Percentiles rank a stretch among this genome's conserved stretches.
Evolutionary conservation across 2,113 vertebrate species (phyloP).

Genomic region (Asarcornis scutulata): DNA sequence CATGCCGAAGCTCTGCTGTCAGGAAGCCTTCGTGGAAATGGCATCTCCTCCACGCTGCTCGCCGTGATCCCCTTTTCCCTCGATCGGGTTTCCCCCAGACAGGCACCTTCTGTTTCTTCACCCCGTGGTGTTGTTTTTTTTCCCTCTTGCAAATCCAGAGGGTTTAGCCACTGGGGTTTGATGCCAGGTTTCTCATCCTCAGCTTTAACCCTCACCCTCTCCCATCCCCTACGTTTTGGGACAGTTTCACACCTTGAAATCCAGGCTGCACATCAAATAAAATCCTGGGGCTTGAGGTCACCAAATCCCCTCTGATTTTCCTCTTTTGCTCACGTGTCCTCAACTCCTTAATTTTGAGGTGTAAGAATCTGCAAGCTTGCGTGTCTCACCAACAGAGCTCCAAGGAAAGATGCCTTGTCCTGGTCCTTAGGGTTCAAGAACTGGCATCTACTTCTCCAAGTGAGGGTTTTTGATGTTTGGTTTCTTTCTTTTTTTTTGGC

Average conservation of each 20-base stretch:
- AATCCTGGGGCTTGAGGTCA: not conserved
- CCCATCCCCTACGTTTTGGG: too few species aligned
- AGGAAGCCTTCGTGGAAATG: not conserved
- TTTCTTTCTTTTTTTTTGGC: too few species aligned
- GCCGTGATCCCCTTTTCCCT: not conserved
- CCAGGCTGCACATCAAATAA: rapidly evolving
- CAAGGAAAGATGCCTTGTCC: rapidly evolving
- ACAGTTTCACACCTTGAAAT: not conserved
- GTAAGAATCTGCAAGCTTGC: not conserved
- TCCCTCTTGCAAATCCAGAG: not conserved
- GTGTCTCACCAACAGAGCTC: not conserved
- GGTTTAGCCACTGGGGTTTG: not conserved
- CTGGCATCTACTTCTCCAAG: not conserved
- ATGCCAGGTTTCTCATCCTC: not conserved
- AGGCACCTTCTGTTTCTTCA: not conserved
- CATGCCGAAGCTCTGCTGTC: not conserved
- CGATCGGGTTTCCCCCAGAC: not conserved
- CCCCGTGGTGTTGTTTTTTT: not conserved
- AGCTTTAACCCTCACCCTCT: not conserved
- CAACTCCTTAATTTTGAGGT: too few species aligned
- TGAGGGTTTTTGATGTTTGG: too few species aligned
- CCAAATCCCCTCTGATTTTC: not conserved
- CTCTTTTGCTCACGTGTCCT: rapidly evolving
- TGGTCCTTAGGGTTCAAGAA: not conserved
- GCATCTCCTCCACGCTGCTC: not conserved